phyloP scores from a whole-genome alignment of 2,888 invertebrate species.

The Campaea margaritaria region DNA sequence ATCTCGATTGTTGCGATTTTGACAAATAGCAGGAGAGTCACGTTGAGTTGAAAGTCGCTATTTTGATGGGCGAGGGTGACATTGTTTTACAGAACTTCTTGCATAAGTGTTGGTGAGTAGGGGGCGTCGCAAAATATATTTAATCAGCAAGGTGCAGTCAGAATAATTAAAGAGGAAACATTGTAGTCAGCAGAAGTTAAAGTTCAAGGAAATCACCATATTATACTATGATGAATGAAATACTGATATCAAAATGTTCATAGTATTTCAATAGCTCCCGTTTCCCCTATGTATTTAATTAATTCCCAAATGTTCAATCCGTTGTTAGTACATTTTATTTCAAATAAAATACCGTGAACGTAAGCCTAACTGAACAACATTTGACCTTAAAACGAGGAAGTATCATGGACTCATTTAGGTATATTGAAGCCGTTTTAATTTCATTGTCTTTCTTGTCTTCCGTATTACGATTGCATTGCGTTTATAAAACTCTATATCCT shows the following conservation, averaged over 20 bases:
- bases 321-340: conserved; percentile 11
- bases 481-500: background rate
- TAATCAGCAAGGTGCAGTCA: too few relatives aligned
- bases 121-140: too few relatives aligned
- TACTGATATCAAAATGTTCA: background rate
- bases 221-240: background rate
- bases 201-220: background rate
- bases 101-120: too few relatives aligned
- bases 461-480: conserved; percentile 12
- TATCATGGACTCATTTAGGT: conserved; percentile 34
- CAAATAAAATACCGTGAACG: conserved; percentile 17
- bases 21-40: too few relatives aligned
- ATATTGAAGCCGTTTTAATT: conserved; percentile 31
- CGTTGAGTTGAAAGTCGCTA: too few relatives aligned
- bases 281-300: conserved; percentile 10
- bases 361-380: conserved; percentile 28
- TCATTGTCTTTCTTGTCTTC: conserved; percentile 35
- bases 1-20: too few relatives aligned
- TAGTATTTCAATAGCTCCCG: conserved; percentile 5
- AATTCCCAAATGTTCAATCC: background rate
- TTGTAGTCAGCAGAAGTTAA: background rate
- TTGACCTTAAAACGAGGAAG: conserved; percentile 40
- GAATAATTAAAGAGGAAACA: background rate
- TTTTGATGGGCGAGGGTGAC: too few relatives aligned
- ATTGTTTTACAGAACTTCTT: too few relatives aligned